Percentiles rank a stretch among this genome's conserved stretches.
These are phyloP conservation scores for Frankliniella fusca DNA, from an alignment of 2,888 invertebrate species.

Conservation along the genomic window DNA sequence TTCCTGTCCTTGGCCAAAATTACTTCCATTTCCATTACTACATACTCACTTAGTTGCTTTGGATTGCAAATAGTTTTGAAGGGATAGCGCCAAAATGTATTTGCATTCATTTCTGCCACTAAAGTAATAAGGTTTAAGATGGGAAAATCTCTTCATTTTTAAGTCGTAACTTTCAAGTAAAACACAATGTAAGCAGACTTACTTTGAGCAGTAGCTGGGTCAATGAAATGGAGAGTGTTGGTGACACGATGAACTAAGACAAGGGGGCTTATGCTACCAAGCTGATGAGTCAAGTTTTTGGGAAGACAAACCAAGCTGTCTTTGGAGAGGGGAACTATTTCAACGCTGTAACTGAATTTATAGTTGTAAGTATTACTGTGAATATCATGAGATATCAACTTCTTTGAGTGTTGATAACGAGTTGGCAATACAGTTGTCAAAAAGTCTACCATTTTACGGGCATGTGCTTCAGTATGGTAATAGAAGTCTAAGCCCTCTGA, in stretches of 20 bases:
- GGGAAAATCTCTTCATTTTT: background rate
- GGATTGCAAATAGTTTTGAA: constrained; percentile 86
- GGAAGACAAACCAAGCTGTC: constrained; percentile 88
- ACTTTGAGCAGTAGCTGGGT: constrained; percentile 82
- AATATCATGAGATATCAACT: constrained; percentile 93
- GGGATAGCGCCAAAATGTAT: constrained; percentile 78
- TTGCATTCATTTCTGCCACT: constrained; percentile 81
- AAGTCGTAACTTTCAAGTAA: background rate
- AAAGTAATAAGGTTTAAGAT: constrained; percentile 33
- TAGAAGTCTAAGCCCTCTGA: constrained; percentile 93
- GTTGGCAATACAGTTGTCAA: constrained; percentile 81
- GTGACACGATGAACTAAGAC: constrained; percentile 87
- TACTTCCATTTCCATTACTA: constrained; percentile 90
- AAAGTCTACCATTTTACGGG: constrained; percentile 94
- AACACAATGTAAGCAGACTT: constrained; percentile 43
- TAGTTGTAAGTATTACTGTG: constrained; percentile 96
- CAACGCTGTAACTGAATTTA: constrained; percentile 90
- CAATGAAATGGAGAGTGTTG: constrained; percentile 86
- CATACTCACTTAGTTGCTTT: constrained; percentile 84
- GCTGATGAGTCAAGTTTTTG: constrained; percentile 75
- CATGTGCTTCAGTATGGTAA: constrained; percentile 82
- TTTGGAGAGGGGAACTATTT: constrained; percentile 94
- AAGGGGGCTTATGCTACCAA: constrained; percentile 83
- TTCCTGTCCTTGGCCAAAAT: constrained; percentile 70
- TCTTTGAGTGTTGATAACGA: constrained; percentile 84